Base-by-base conservation (phyloP, 2,888 invertebrate species). In the Eupeodes latifasciatus region DNA sequence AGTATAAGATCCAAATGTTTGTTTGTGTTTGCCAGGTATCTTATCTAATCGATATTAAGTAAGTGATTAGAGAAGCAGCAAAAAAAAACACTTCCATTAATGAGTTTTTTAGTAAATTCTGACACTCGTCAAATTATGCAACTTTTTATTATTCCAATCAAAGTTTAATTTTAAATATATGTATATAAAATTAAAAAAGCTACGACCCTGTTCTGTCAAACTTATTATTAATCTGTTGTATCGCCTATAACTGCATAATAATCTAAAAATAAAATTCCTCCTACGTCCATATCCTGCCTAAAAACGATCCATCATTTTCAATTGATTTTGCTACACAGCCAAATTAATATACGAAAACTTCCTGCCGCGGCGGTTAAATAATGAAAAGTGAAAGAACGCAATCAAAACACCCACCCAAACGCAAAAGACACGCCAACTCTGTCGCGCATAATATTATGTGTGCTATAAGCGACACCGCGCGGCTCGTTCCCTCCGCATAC, bases 361-460 rank as follows among this genome's bases (percentile, higher is more conserved):
- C 81, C 64, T 76, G 69, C 61, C 61, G 67, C 67, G 67, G n/a
- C n/a, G n/a, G n/a, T 80, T 81, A 64, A 53, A 77, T 85, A 85
- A 85, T 81, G 72, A 62, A 81, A 82, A 78, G 66, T 81, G 77
- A 85, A 85, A 77, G 78, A 85, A 77, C 72, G 81, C 81, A 74
- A 86, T 86, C 67, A 82, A 86, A 86, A 78, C 82, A 69, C 72
- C 81, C 85, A 82, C 85, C 85, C 62, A 57, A 72, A 59, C 6
- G 5, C 34, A 72, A 55, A 44, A 59, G 27, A 78, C 85, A 61
- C 67, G 53, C 72, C 74, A 51, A 81, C 77, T 67, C 77, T 83
- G 78, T 72, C 83, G 64, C 78, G 71, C 44, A 34, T 14, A 69
- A 53, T 19, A 53, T 67, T 51, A 51, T 19, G 1, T 27, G 12